These are phyloP conservation scores for Sorex maritimensis DNA, from an alignment of 2,797 vertebrate species.

Conservation along the genomic window DNA sequence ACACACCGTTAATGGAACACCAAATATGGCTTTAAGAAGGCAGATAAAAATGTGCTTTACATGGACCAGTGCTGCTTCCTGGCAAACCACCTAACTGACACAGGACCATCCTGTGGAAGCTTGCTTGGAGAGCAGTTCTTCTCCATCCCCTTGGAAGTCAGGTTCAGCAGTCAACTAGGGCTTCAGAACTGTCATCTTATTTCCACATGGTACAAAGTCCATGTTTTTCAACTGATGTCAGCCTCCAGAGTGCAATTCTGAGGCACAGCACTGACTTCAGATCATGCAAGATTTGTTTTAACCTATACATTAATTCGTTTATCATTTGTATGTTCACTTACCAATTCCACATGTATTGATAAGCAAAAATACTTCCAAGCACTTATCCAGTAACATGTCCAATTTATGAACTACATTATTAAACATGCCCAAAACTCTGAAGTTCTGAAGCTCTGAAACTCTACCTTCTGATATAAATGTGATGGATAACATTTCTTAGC, in stretches of 20 bases:
- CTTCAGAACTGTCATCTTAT: background rate
- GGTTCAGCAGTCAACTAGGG: background rate
- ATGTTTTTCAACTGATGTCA: background rate
- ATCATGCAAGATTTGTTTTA: constrained; percentile 17
- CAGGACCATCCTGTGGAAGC: background rate
- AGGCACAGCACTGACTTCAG: background rate
- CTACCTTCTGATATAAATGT: constrained; percentile 23
- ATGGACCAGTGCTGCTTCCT: constrained; percentile 45
- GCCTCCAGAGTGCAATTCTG: constrained; percentile 16
- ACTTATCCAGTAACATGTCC: background rate
- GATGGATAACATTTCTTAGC: constrained; percentile 2
- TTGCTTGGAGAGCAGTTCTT: constrained; percentile 1
- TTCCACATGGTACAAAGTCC: background rate
- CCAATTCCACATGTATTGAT: constrained; percentile 1
- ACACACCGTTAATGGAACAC: constrained; percentile 79
- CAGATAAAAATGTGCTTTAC: constrained; percentile 75
- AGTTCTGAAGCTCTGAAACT: background rate
- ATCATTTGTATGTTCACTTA: constrained; percentile 38
- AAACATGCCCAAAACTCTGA: constrained; percentile 52
- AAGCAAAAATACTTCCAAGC: background rate
- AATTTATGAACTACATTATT: constrained; percentile 9
- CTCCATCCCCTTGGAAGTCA: background rate
- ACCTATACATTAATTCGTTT: background rate
- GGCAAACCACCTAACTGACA: constrained; percentile 40
- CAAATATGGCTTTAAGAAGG: constrained; percentile 80